Conservation (phyloP, 2,113 vertebrate genomes). For the Paedocypris sp. region DNA sequence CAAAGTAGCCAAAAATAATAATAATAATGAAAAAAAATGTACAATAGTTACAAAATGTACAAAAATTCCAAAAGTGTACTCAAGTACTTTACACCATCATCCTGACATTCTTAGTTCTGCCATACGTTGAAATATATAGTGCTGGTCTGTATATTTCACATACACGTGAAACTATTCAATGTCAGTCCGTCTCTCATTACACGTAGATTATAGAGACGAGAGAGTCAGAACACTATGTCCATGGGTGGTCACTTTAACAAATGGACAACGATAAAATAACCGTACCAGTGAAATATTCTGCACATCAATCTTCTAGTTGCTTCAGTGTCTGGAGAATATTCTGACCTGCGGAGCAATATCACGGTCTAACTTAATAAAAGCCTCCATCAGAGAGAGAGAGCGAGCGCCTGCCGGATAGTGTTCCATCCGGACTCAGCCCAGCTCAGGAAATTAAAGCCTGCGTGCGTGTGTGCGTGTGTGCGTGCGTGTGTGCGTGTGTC, state of each 20-base stretch:
- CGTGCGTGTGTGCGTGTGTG: conserved; percentile 59
- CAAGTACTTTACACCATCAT: too few relatives aligned
- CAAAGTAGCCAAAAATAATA: too few relatives aligned
- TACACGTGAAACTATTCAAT: too few relatives aligned
- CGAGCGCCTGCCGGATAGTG: conserved; percentile 42
- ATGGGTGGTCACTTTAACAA: conserved; percentile 39
- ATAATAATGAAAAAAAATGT: too few relatives aligned
- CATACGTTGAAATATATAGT: too few relatives aligned
- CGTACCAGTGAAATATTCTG: conserved; percentile 54
- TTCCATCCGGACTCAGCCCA: conserved; percentile 47
- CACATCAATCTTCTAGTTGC: conserved; percentile 59
- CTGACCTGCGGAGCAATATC: conserved; percentile 54
- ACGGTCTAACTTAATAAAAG: conserved; percentile 82
- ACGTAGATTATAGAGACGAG: too few relatives aligned
- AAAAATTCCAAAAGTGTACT: too few relatives aligned
- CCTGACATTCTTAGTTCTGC: too few relatives aligned
- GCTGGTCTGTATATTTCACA: too few relatives aligned
- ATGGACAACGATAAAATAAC: conserved; percentile 54
- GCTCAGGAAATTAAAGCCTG: conserved; percentile 75
- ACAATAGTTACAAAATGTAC: too few relatives aligned
- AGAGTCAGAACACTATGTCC: conserved; percentile 27
- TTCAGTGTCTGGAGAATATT: conserved; percentile 69
- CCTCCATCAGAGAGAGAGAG: conserved; percentile 18
- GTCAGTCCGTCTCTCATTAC: too few relatives aligned
- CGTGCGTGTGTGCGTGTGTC: conserved; percentile 53